Base-by-base conservation (phyloP, 2,113 vertebrate species). In the Tor tambroides region DNA sequence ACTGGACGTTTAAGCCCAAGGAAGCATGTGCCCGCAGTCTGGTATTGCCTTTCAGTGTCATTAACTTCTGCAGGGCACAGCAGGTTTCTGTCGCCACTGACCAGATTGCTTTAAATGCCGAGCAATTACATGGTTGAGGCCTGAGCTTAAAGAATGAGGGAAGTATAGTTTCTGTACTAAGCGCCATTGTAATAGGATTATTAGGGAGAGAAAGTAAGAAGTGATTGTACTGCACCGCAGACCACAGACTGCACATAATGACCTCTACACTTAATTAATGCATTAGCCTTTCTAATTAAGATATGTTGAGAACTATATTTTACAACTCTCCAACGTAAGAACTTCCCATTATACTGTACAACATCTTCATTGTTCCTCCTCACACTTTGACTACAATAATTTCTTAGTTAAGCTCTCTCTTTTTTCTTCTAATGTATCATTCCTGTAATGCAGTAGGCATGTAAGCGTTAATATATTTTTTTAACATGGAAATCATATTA, bases 31-130 rank as follows among this genome's bases (percentile, higher is more conserved):
- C 90, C 87, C 35, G 1, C 87, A 89, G 88, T 87, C 84, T 83
- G 85, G 94, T 92, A 91, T 94, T 91, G 91, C 89, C 91, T 94
- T 95, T 94, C 93, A 92, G 86, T 92, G 90, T 93, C 92, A 95
- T 95, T 95, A 95, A 94, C 93, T 94, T 94, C 65, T 94, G 94
- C 92, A 94, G 91, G 91, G 86, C 91, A 91, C 90, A 92, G 92
- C 90, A 94, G 89, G 92, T 94, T 94, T 93, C 94, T 92, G 93
- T 94, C 91, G 56, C 92, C 94, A 92, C 93, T 91, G 93, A 92
- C 92, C 93, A 95, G 94, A 95, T 93, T 94, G 91, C 93, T 91
- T 94, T 94, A 94, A 95, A 95, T 91, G 92, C 91, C 83, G 86
- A 80, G 88, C 94, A 94, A 94, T 95, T 95, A 95, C 91, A 93